Conservation (phyloP, 2,888 invertebrate genomes). For the Eudasyphora cyanicolor region DNA sequence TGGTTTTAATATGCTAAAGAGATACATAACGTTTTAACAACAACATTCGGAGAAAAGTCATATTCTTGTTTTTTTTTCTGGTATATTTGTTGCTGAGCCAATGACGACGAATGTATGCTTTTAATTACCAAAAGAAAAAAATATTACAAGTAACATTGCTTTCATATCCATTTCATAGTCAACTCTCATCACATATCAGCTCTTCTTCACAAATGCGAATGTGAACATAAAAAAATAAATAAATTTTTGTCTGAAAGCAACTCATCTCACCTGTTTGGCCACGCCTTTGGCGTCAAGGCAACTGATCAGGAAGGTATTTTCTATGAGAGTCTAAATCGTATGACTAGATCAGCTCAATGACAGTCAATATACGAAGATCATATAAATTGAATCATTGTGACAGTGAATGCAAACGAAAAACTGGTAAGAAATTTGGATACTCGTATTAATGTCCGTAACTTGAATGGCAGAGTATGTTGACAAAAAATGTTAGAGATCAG, state of each 20-base stretch:
- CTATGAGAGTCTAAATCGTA: not conserved
- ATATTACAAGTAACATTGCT: slow-evolving; percentile 13
- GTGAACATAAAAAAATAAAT: slow-evolving; percentile 28
- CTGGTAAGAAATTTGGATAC: too few relatives aligned
- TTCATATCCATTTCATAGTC: not conserved
- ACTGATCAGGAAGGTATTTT: not conserved
- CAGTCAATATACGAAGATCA: slow-evolving; percentile 32
- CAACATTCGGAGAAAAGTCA: slow-evolving; percentile 8
- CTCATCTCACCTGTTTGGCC: slow-evolving; percentile 63
- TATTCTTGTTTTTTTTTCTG: slow-evolving; percentile 27
- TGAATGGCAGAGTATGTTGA: too few relatives aligned
- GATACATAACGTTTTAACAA: slow-evolving; percentile 44
- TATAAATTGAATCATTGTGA: slow-evolving; percentile 39
- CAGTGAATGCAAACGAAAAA: too few relatives aligned
- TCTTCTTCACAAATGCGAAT: not conserved
- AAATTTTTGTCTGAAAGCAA: not conserved
- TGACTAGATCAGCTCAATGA: slow-evolving; percentile 21
- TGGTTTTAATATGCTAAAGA: slow-evolving; percentile 65
- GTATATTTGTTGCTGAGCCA: slow-evolving; percentile 12
- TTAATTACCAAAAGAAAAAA: slow-evolving; percentile 6
- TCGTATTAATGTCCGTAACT: too few relatives aligned
- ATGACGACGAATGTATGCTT: slow-evolving; percentile 16
- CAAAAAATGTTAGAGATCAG: too few relatives aligned
- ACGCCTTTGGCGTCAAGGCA: slow-evolving; percentile 64
- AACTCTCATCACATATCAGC: not conserved